phyloP scores from a whole-genome alignment of 1,140 invertebrate species.

The Drosophila lacertosa region DNA sequence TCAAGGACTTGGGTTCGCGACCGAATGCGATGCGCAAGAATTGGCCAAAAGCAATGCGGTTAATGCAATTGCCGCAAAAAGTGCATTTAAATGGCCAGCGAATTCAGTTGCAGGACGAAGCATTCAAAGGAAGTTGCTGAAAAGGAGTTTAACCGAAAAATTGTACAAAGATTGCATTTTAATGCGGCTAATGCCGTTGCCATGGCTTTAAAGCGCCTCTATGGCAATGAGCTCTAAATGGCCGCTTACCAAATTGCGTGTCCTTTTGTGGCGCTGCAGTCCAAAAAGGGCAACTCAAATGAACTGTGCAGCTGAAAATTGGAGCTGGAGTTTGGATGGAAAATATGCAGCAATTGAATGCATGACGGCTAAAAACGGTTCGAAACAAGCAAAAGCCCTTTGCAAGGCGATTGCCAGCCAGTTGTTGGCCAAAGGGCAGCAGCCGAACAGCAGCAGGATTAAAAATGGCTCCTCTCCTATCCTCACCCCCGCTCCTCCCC shows the following conservation, averaged over 20 bases:
- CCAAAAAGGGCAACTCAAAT: constrained; percentile 14
- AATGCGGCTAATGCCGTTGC: constrained; percentile 19
- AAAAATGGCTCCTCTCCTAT: constrained; percentile 39
- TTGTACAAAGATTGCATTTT: constrained; percentile 8
- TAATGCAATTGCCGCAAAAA: constrained; percentile 28
- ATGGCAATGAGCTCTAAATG: constrained; percentile 66
- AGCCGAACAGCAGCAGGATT: constrained; percentile 38
- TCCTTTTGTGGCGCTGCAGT: constrained; percentile 34
- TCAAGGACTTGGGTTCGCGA: constrained; percentile 62
- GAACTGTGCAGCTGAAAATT: neutral
- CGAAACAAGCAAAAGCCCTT: constrained; percentile 20
- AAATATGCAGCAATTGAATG: constrained; percentile 43
- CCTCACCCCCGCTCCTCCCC: neutral
- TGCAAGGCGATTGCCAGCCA: constrained; percentile 25
- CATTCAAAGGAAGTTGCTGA: neutral
- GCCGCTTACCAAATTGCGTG: constrained; percentile 43
- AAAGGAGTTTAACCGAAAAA: too few species aligned
- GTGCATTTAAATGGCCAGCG: constrained; percentile 20
- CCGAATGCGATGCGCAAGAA: constrained; percentile 53
- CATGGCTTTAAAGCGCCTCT: constrained; percentile 17
- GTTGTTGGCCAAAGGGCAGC: constrained; percentile 48
- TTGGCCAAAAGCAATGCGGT: constrained; percentile 14
- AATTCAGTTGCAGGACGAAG: neutral
- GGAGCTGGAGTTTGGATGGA: neutral
- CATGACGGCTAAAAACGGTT: constrained; percentile 9